A percentile compares a stretch with the other conserved stretches of the same genome.
Conservation (phyloP, 2,797 vertebrate species). For the Pitangus sulphuratus region DNA sequence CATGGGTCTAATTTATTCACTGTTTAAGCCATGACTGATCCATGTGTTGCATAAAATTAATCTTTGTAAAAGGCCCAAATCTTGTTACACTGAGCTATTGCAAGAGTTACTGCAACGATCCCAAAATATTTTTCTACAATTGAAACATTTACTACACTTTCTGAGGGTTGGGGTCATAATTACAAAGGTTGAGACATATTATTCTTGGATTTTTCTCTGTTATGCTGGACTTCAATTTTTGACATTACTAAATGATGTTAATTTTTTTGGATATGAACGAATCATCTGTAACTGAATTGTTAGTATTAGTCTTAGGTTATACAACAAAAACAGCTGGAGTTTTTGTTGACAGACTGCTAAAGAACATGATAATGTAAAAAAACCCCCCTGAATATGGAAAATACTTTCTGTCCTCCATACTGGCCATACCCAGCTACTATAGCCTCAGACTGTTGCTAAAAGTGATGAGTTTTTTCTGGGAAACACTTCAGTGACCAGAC, state of each 20-base stretch:
- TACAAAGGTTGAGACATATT: neutral
- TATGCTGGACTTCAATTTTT: neutral
- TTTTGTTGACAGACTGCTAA: neutral
- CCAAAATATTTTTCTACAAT: neutral
- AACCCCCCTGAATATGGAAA: rapidly evolving
- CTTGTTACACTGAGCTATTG: neutral
- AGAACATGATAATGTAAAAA: neutral
- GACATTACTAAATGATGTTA: neutral
- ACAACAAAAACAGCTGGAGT: neutral
- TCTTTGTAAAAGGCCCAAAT: neutral
- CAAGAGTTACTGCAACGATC: neutral
- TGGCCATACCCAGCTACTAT: neutral
- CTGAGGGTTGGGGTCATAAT: neutral
- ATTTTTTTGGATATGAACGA: neutral
- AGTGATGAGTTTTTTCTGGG: neutral
- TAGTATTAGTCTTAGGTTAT: neutral
- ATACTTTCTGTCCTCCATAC: neutral
- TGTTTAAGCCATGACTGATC: neutral
- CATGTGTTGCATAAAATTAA: neutral
- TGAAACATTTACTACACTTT: neutral
- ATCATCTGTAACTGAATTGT: neutral
- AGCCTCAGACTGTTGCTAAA: neutral
- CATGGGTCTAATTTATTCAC: neutral
- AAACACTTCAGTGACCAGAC: neutral
- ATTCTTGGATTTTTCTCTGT: neutral